Evolutionary conservation across 64 coral and sea anemone genomes (phyloP).

Genomic region (Stichodactyla mertensii): DNA sequence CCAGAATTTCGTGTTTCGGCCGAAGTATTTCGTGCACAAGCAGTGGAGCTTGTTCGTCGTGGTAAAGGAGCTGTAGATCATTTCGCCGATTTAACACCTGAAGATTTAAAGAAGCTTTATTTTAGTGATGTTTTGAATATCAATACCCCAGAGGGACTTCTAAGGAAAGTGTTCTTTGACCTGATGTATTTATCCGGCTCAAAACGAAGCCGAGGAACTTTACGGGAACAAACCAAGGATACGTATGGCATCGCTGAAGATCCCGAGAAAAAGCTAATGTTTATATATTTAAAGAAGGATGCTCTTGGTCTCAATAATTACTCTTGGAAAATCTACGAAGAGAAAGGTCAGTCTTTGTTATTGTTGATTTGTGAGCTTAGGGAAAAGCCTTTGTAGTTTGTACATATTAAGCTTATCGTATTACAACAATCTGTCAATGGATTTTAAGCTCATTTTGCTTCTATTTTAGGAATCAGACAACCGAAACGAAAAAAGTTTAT

Average conservation of each 20-base stretch:
- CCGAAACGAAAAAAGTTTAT: too few relatives aligned
- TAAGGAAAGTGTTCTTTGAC: conserved; percentile 83
- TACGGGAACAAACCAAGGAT: conserved; percentile 76
- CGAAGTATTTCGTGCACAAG: conserved; percentile 86
- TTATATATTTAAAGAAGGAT: conserved; percentile 55
- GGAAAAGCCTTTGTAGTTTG: neutral
- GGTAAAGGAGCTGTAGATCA: conserved; percentile 70
- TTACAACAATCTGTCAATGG: neutral
- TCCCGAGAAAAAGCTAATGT: conserved; percentile 40
- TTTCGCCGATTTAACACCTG: conserved; percentile 54
- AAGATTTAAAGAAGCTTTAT: conserved; percentile 94
- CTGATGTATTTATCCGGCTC: conserved; percentile 72
- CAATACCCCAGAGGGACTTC: conserved; percentile 66
- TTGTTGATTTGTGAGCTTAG: neutral
- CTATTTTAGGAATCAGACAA: neutral
- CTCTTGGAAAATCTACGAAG: neutral
- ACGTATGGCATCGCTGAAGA: conserved; percentile 66
- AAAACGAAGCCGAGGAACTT: conserved; percentile 70
- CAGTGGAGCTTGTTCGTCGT: conserved; percentile 62
- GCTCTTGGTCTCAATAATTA: neutral
- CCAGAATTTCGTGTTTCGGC: conserved; percentile 87
- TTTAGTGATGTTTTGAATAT: conserved; percentile 68
- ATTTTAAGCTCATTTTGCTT: neutral
- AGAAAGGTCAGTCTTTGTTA: conserved; percentile 14
- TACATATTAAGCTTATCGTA: neutral